Evolutionary conservation across 2,888 invertebrate genomes (phyloP).

Genomic region (Cotesia congregata): DNA sequence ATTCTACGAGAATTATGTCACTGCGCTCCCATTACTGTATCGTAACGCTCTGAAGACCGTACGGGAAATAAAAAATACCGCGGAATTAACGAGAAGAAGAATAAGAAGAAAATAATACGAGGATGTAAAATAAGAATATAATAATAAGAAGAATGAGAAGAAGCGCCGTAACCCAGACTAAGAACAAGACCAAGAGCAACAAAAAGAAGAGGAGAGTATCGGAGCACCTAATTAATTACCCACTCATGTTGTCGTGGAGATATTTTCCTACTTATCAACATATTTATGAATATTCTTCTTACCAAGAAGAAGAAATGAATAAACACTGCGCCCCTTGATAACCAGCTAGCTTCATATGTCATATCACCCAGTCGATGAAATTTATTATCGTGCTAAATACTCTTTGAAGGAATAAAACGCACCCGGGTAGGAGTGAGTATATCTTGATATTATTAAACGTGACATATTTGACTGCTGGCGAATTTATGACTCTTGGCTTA

Average conservation of each 20-base stretch:
- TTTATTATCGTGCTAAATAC: not conserved
- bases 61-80: not conserved
- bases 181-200: not conserved
- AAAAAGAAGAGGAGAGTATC: conserved; percentile 34
- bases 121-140: no score
- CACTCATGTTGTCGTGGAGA: conserved; percentile 41
- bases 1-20: not conserved
- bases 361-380: not conserved
- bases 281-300: not conserved
- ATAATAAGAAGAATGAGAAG: not conserved
- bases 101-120: not conserved
- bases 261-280: not conserved
- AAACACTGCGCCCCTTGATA: not conserved
- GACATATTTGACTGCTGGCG: conserved; percentile 47
- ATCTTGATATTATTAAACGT: conserved; percentile 49
- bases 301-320: not conserved
- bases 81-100: not conserved
- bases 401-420: not conserved
- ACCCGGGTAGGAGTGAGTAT: conserved; percentile 13
- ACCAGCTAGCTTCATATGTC: not conserved
- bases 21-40: not conserved
- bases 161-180: not conserved
- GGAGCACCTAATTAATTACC: conserved; percentile 52
- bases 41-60: not conserved
- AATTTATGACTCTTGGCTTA: conserved; percentile 47